phyloP scores from a whole-genome alignment of 2,888 invertebrate genomes.

The Brachyptera risi region DNA sequence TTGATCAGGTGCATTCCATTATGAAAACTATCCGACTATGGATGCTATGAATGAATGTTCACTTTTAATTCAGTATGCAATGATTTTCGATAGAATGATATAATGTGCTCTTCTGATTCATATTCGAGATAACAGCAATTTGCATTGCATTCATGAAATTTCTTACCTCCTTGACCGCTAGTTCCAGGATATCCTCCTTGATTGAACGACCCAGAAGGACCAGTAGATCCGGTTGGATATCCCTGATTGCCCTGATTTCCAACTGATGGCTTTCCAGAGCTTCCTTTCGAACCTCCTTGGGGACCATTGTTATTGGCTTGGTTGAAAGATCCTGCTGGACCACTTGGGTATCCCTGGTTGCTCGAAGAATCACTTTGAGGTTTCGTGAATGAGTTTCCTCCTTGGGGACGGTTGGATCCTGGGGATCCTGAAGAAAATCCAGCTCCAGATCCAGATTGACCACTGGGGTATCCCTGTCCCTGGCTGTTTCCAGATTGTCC shows the following conservation, averaged over 20 bases:
- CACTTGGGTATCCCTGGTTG: conserved; percentile 33
- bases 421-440: neutral
- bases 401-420: neutral
- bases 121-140: no score
- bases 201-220: conserved; percentile 24
- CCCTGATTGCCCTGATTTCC: conserved; percentile 33
- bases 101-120: no score
- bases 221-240: conserved; percentile 18
- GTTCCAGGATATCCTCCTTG: conserved; percentile 14
- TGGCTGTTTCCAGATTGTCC: conserved; percentile 29
- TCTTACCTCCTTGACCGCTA: neutral
- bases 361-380: conserved; percentile 32
- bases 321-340: conserved; percentile 26
- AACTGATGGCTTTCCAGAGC: conserved; percentile 36
- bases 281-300: conserved; percentile 33
- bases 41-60: no score
- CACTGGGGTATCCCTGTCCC: conserved; percentile 17
- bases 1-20: no score
- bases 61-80: no score
- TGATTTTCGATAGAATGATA: no score
- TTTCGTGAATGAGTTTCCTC: neutral
- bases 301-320: conserved; percentile 29
- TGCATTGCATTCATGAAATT: no score
- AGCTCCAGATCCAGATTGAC: neutral
- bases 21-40: no score